Percentiles rank a stretch among this genome's conserved stretches.
Conservation (phyloP, 53 echinoderm and acorn worm species). For the Astropecten irregularis region DNA sequence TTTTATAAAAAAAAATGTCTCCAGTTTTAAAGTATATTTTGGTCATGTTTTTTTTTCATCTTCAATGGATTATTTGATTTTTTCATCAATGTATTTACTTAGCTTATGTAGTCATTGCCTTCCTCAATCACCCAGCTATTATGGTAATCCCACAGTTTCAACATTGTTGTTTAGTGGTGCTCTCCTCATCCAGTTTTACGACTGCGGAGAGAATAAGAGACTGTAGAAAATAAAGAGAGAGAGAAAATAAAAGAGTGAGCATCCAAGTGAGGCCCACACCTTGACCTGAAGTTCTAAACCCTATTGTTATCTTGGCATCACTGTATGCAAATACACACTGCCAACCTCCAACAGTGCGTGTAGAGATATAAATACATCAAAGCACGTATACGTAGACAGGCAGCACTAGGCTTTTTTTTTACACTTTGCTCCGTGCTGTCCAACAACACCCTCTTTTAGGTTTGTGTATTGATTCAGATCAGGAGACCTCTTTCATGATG, state of each 20-base stretch:
- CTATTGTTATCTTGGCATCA: constrained; percentile 47
- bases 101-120: too few relatives aligned
- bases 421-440: constrained; percentile 20
- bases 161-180: too few relatives aligned
- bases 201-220: not conserved
- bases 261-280: constrained; percentile 16
- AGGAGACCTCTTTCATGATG: not conserved
- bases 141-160: too few relatives aligned
- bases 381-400: too few relatives aligned
- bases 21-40: too few relatives aligned
- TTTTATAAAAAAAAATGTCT: too few relatives aligned
- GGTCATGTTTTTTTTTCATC: too few relatives aligned
- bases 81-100: too few relatives aligned
- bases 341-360: not conserved
- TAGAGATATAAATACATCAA: too few relatives aligned
- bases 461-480: constrained; percentile 33
- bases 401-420: not conserved
- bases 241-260: constrained; percentile 7
- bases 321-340: constrained; percentile 31
- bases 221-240: constrained; percentile 12
- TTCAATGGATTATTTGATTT: too few relatives aligned
- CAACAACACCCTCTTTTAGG: constrained; percentile 11
- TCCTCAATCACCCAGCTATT: too few relatives aligned
- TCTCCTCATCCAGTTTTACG: too few relatives aligned
- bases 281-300: constrained; percentile 46